phyloP scores from a whole-genome alignment of 2,113 vertebrate species.

The Syngnathus scovelli region DNA sequence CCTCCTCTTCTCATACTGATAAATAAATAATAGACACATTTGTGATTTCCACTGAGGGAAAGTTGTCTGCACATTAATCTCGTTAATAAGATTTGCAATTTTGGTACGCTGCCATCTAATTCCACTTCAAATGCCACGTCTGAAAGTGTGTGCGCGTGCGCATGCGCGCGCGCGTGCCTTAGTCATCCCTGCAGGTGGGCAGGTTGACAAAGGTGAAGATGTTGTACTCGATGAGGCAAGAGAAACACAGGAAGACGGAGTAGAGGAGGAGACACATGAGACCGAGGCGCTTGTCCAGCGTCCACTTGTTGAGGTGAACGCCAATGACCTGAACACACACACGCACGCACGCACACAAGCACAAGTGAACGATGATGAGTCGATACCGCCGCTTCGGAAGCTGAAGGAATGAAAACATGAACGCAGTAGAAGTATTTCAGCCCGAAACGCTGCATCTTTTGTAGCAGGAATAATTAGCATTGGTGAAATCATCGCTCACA shows the following conservation, averaged over 20 bases:
- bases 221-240: conserved; percentile 99
- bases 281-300: conserved; percentile 88
- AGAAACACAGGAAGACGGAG: conserved; percentile 93
- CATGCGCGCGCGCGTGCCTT: conserved; percentile 46
- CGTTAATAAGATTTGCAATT: not conserved
- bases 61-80: not conserved
- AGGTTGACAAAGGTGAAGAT: conserved; percentile 98
- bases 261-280: conserved; percentile 85
- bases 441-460: no score
- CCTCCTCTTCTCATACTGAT: conserved; percentile 16
- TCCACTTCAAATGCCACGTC: conserved; percentile 13
- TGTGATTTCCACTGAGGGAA: not conserved
- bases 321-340: conserved; percentile 80
- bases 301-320: conserved; percentile 95
- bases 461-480: no score
- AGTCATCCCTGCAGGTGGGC: conserved; percentile 88
- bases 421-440: no score
- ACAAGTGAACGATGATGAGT: no score
- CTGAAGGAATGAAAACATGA: no score
- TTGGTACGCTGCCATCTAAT: not conserved
- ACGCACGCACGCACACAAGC: not conserved
- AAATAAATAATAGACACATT: not conserved
- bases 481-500: no score
- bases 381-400: no score
- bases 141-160: conserved; percentile 1